Base-by-base conservation (phyloP, 2,113 vertebrate species). In the Kryptolebias marmoratus region DNA sequence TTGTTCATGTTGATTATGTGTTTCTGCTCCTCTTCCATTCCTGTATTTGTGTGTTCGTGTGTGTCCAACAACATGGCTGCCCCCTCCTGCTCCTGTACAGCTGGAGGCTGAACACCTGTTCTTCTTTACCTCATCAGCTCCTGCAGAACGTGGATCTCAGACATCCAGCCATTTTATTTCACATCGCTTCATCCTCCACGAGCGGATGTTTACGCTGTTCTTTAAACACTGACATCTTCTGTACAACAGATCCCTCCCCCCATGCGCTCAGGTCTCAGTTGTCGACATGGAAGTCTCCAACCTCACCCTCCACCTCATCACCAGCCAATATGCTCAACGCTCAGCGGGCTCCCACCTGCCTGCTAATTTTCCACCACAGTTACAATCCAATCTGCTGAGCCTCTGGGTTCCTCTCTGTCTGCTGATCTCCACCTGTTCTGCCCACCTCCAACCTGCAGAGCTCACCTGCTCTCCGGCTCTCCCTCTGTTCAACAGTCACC, bases 381-480 rank as follows among this genome's bases (percentile, higher is more conserved):
- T 50, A 15, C 12, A 59, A 42, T 11, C 45, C 56, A 39, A 70
- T 70, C 47, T 50, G 31, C 56, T 50, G 13, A 11, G 55, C 7
- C 30, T 59, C 45, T 15, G 42, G 30, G 44, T 36, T n/a, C 18
- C 16, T n/a, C 42, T 36, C 7, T 16, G n/a, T 57, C 45, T 13
- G 27, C 67, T 49, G 67, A n/a, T 58, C 44, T 50, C 45, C 67
- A 70, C 56, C 67, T 70, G 67, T n/a, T 70, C 67, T 36, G 27
- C 22, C 27, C 50, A 44, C 54, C 66, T 32, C 27, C 55, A 36
- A 48, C 45, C 66, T 49, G 66, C 44, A 36, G 44, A 36, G 44
- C 66, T 69, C 55, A 49, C 54, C 66, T 57, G 53, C 42, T 68
- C 39, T 18, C 14, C 52, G 12, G n/a, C 39, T 28, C 27, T n/a